These are phyloP conservation scores for Pelobates cultripes DNA, from an alignment of 2,797 vertebrate species.

Conservation along the genomic window DNA sequence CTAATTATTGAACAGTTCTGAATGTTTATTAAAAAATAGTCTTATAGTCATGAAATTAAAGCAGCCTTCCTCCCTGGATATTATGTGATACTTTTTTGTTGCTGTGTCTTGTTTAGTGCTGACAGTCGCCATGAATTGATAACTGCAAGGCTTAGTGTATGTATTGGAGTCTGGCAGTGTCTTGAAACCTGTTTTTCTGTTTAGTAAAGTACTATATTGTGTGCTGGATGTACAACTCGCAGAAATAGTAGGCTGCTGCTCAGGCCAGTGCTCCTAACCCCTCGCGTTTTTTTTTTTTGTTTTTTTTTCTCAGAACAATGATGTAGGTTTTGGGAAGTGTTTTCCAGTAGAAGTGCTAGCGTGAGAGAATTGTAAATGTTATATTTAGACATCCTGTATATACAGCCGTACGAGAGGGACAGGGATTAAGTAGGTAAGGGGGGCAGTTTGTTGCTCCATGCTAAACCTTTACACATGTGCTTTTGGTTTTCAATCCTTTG, in stretches of 20 bases:
- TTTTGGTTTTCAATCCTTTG: too few relatives aligned
- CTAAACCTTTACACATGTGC: too few relatives aligned
- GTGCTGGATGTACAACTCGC: not conserved
- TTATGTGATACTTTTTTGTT: slow-evolving; percentile 40
- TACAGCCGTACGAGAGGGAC: not conserved
- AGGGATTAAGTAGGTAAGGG: not conserved
- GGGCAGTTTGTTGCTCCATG: too few relatives aligned
- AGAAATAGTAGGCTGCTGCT: not conserved
- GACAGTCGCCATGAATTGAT: slow-evolving; percentile 40
- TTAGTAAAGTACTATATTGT: slow-evolving; percentile 18
- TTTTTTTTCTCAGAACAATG: not conserved
- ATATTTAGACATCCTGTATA: not conserved
- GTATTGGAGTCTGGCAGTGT: slow-evolving; percentile 3
- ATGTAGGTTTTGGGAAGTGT: not conserved
- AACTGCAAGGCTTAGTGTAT: slow-evolving; percentile 15
- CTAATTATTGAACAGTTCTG: slow-evolving; percentile 25
- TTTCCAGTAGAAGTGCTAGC: not conserved
- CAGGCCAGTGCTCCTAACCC: not conserved
- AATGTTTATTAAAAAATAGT: slow-evolving; percentile 22
- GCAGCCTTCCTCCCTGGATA: slow-evolving; percentile 5
- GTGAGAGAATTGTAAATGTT: not conserved
- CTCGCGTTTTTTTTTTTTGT: not conserved
- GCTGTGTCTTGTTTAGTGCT: slow-evolving; percentile 27
- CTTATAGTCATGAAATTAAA: slow-evolving; percentile 1
- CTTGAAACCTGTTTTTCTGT: not conserved